These are phyloP conservation scores for Pseudoatta argentina DNA, from an alignment of 1,140 invertebrate species.

Conservation along the genomic window DNA sequence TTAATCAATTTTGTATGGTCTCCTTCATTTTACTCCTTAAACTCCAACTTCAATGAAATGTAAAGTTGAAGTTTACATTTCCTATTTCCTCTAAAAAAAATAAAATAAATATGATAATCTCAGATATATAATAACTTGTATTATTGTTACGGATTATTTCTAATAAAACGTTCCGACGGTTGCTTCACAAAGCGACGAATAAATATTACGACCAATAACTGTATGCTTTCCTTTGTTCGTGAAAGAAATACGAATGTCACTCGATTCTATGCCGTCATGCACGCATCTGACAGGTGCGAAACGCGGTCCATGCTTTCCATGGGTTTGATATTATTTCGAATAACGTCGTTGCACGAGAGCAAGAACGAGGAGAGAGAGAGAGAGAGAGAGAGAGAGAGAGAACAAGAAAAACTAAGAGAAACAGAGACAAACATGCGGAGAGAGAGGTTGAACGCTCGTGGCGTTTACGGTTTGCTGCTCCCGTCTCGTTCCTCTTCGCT, in stretches of 20 bases:
- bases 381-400: slow-evolving; percentile 47
- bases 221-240: not conserved
- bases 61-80: not conserved
- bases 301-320: slow-evolving; percentile 38
- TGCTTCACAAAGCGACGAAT: not conserved
- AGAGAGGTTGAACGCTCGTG: slow-evolving; percentile 72
- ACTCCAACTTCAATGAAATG: not conserved
- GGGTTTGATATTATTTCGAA: slow-evolving; percentile 60
- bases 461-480: slow-evolving; percentile 81
- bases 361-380: not conserved
- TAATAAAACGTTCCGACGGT: slow-evolving; percentile 1
- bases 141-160: not conserved
- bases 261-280: slow-evolving; percentile 9
- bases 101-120: not conserved
- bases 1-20: not conserved
- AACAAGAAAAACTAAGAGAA: slow-evolving; percentile 21
- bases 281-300: slow-evolving; percentile 62
- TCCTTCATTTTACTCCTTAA: not conserved
- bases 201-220: slow-evolving; percentile 52
- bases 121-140: not conserved
- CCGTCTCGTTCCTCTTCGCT: slow-evolving; percentile 82
- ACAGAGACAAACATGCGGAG: slow-evolving; percentile 31
- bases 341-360: slow-evolving; percentile 34
- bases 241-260: slow-evolving; percentile 31
- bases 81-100: not conserved